These are phyloP conservation scores for Dasysyrphus tricinctus DNA, from an alignment of 2,888 invertebrate genomes.

Conservation along the genomic window DNA sequence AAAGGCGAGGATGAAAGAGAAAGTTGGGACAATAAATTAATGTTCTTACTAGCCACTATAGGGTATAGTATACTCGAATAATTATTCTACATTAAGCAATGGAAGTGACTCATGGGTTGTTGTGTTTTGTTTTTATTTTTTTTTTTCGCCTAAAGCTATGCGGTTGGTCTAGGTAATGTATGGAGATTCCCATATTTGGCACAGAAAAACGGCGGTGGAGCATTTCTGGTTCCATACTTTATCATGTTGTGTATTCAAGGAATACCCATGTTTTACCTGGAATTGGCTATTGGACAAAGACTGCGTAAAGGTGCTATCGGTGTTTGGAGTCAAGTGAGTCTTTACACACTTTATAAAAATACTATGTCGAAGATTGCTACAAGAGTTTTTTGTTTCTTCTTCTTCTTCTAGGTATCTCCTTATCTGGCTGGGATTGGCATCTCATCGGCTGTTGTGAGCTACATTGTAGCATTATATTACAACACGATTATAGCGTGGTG, in stretches of 20 bases:
- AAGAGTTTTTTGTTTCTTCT: neutral
- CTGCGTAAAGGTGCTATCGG: conserved; percentile 97
- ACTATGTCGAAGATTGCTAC: conserved; percentile 2
- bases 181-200: conserved; percentile 98
- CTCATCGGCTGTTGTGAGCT: conserved; percentile 97
- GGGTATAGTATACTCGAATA: conserved; percentile 83
- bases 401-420: conserved; percentile 87
- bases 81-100: neutral
- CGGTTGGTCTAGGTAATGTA: conserved; percentile 96
- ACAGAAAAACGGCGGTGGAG: conserved; percentile 97
- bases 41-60: conserved; percentile 96
- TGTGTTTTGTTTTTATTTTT: neutral
- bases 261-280: conserved; percentile 97
- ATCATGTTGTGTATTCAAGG: conserved; percentile 97
- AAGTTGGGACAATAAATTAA: conserved; percentile 96
- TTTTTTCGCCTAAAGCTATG: conserved; percentile 85
- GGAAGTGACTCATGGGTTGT: neutral
- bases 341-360: conserved; percentile 3
- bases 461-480: conserved; percentile 98
- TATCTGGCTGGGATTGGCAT: conserved; percentile 95
- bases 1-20: conserved; percentile 91
- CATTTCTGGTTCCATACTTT: conserved; percentile 98
- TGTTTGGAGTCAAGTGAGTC: conserved; percentile 92
- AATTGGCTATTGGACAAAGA: conserved; percentile 96
- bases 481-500: conserved; percentile 99